Conservation (phyloP, 2,888 invertebrate species). For the Drepana falcataria region DNA sequence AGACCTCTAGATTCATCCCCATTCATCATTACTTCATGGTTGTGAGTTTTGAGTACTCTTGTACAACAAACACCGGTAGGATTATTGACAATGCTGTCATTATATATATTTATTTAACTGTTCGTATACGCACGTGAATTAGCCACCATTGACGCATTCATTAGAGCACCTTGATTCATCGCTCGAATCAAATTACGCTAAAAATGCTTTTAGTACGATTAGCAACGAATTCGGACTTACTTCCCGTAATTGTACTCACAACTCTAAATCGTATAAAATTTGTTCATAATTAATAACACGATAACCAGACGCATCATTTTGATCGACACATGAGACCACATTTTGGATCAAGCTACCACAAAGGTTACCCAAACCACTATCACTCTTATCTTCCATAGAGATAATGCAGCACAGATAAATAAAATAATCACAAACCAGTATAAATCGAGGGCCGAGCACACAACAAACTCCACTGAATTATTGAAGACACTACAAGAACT, state of each 20-base stretch:
- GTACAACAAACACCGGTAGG: slow-evolving; percentile 30
- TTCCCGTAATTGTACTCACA: background rate
- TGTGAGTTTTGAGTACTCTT: too few species aligned
- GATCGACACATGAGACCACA: background rate
- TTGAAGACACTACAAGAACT: slow-evolving; percentile 23
- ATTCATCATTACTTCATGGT: too few species aligned
- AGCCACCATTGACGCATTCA: slow-evolving; percentile 26
- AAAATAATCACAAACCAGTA: slow-evolving; percentile 34
- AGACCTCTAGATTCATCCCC: too few species aligned
- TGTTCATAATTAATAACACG: slow-evolving; percentile 2
- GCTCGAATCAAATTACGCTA: slow-evolving; percentile 2
- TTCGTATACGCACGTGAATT: slow-evolving; percentile 1
- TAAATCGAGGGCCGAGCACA: slow-evolving; percentile 17
- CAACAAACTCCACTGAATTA: slow-evolving; percentile 27
- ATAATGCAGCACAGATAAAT: slow-evolving; percentile 36
- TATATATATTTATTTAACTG: slow-evolving; percentile 16
- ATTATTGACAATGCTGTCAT: slow-evolving; percentile 39
- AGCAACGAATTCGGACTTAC: background rate
- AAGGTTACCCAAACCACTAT: slow-evolving; percentile 56
- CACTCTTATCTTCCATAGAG: slow-evolving; percentile 46
- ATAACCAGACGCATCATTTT: background rate
- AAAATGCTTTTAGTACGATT: slow-evolving; percentile 3
- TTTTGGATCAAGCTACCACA: slow-evolving; percentile 11
- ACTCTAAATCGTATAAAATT: slow-evolving; percentile 7
- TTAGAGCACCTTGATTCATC: slow-evolving; percentile 26